These are phyloP conservation scores for Cantharis nigra DNA, from an alignment of 2,888 invertebrate genomes.

Conservation along the genomic window DNA sequence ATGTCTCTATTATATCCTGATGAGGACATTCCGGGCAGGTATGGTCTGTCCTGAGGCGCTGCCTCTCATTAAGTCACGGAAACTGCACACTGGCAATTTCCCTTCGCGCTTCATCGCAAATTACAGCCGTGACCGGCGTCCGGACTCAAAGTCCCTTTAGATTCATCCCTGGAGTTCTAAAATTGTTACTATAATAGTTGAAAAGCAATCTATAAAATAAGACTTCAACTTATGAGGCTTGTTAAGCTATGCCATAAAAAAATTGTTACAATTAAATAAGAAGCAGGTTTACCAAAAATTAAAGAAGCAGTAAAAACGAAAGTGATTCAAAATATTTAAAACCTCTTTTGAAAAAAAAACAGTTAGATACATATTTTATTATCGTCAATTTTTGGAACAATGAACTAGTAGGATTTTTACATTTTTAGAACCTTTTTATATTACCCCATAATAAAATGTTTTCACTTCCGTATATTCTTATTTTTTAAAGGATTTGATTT, in stretches of 20 bases:
- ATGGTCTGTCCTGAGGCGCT: slow-evolving; percentile 47
- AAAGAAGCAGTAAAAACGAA: not conserved
- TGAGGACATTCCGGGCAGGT: slow-evolving; percentile 35
- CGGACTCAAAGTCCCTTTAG: slow-evolving; percentile 31
- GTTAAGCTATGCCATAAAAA: not conserved
- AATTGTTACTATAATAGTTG: not conserved
- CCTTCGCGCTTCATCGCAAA: slow-evolving; percentile 54
- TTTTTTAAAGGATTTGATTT: not conserved
- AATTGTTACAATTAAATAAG: not conserved
- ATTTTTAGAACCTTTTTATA: not conserved
- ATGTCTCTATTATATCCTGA: slow-evolving; percentile 39
- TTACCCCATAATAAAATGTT: not conserved
- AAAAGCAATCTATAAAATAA: not conserved
- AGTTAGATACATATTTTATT: not conserved
- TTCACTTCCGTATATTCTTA: not conserved
- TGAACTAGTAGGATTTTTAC: not conserved
- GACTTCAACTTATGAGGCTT: not conserved
- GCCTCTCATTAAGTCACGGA: slow-evolving; percentile 57
- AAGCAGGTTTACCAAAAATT: not conserved
- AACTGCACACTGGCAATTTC: slow-evolving; percentile 58
- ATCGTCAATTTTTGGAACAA: not conserved
- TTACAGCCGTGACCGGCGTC: slow-evolving; percentile 55
- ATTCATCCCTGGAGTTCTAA: slow-evolving; percentile 12
- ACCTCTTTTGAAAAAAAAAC: not conserved
- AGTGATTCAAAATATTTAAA: not conserved